Evolutionary conservation across 92 coral and sea anemone species (phyloP), one percentile per base, ranked within the genome.

Genomic region (Anthopleura xanthogrammica): DNA sequence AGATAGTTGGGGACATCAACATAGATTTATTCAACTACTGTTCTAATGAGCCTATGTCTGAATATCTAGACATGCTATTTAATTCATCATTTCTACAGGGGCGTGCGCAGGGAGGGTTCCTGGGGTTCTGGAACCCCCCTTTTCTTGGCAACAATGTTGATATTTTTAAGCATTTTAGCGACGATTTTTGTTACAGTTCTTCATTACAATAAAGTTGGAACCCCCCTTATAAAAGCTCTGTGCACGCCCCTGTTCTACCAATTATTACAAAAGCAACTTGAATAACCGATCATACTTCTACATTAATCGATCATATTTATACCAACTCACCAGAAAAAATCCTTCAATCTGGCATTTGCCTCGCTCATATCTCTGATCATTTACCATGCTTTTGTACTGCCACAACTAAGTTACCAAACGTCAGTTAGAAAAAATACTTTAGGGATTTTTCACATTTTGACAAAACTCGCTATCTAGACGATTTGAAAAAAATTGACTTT

Each of bases 231-330:
- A n/a, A n/a, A n/a, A n/a, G n/a, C n/a, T n/a, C n/a, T n/a, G n/a
- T n/a, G n/a, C n/a, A n/a, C n/a, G n/a, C n/a, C n/a, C n/a, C n/a
- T n/a, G n/a, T n/a, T n/a, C n/a, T 73, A 52, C 82, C 82, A 54
- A 23, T 64, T 74, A 87, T 87, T 29, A 87, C 86, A 16, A 82
- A 77, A 80, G 81, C 66, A 60, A 86, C 85, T 57, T 39, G 83
- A 77, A 85, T 78, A 16, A 79, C 83, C 36, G 60, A 78, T 52
- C 76, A 80, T 77, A 50, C 80, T 78, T 41, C 80, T 72, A 39
- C 89, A 19, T 79, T 80, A 7, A 73, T 79, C 17, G 88, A 85
- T 72, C 83, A 79, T 68, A 79, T 85, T n/a, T 85, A 85, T 41
- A 54, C 57, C 57, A 68, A 79, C 72, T 3, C 75, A 46, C 57